Evolutionary conservation across 2,888 invertebrate genomes (phyloP), one percentile per base, ranked within the genome.

Genomic region (Nemurella pictetii): DNA sequence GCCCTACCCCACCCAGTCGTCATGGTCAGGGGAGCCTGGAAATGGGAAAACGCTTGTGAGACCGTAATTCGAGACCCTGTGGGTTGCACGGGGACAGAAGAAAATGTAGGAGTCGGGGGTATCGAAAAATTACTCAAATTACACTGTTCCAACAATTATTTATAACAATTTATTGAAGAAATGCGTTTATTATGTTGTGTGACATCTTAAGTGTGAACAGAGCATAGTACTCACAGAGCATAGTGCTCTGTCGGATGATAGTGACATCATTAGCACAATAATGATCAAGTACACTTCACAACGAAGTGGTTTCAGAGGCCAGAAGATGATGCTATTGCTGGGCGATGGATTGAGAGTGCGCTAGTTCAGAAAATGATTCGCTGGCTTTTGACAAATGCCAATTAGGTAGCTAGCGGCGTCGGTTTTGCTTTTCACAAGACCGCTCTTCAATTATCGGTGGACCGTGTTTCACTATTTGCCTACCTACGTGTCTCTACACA

Each of bases 181-280:
- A 36, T 15, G 55, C 55, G 7, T 36, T 7, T 36, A 7, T 7
- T 15, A 36, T 36, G 55, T 36, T 36, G 7, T 9, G 55, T 36
- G 55, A 36, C 15, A 15, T 9, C 55, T 7, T 9, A 15, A 7
- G 55, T 7, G 55, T 36, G 55, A 9, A 9, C 15, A 9, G 55
- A 36, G 55, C 55, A 36, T 15, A 15, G 7, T 7, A 36, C 55
- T 36, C 9, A 15, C 15, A n/a, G n/a, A 7, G 55, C 55, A 36
- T 36, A 9, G 55, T 36, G 55, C 26, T 75, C n/a, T 25, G 73
- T 27, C 26, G 27, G 55, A 55, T 5, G 12, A 28, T 75, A 28
- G 75, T 75, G 75, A 75, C 75, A 75, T 75, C 75, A 75, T 75
- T 27, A 28, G 28, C 27, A 55, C 28, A 28, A 75, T 12, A 75